These are phyloP conservation scores for Rhabdornis inornatus DNA, from an alignment of 2,113 vertebrate species.

Conservation along the genomic window DNA sequence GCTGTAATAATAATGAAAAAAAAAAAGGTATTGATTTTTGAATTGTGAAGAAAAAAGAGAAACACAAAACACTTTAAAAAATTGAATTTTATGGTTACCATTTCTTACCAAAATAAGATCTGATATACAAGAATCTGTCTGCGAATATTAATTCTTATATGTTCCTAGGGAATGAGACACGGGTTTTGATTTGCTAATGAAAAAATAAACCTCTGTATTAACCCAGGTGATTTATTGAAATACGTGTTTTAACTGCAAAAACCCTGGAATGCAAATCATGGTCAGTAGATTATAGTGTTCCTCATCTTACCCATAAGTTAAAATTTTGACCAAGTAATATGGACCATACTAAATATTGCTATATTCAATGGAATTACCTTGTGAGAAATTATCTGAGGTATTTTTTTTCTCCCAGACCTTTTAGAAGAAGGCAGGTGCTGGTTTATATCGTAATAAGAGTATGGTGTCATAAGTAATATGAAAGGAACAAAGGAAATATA, in stretches of 20 bases:
- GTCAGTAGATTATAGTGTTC: neutral
- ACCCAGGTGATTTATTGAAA: neutral
- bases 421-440: neutral
- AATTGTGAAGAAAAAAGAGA: neutral
- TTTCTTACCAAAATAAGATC: neutral
- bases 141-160: neutral
- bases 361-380: neutral
- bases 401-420: neutral
- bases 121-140: neutral
- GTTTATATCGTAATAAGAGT: neutral
- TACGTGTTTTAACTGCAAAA: neutral
- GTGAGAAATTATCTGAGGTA: neutral
- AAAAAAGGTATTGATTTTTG: neutral
- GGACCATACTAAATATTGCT: neutral
- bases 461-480: neutral
- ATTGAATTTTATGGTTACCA: neutral
- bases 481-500: neutral
- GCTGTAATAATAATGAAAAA: neutral
- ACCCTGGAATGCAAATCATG: fast-evolving
- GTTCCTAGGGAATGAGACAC: neutral
- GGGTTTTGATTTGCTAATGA: neutral
- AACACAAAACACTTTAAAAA: neutral
- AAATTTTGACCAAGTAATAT: neutral
- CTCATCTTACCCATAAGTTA: neutral
- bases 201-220: neutral